Conservation (phyloP, 2,797 vertebrate genomes). For the Alcedo atthis region DNA sequence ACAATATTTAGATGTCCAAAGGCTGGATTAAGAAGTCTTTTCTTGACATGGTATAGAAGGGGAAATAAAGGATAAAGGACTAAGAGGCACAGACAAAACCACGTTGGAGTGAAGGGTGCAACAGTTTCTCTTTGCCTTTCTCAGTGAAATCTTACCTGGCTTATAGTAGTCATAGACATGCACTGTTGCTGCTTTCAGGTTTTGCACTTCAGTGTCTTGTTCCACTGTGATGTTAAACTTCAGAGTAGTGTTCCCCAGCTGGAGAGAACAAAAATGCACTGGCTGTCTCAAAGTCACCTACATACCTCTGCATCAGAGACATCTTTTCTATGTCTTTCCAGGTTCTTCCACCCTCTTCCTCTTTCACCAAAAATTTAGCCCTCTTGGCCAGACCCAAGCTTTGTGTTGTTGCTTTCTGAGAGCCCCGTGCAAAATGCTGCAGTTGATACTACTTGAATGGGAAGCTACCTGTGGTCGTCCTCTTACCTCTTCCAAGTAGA, state of each 20-base stretch:
- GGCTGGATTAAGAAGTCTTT: neutral
- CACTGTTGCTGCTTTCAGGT: slow-evolving; percentile 68
- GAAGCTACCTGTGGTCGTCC: neutral
- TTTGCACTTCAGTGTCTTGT: slow-evolving; percentile 65
- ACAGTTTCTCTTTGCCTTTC: neutral
- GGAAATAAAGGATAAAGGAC: neutral
- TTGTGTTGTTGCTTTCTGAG: neutral
- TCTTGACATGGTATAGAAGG: neutral
- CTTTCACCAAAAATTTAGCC: neutral
- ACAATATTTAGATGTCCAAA: neutral
- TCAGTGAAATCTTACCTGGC: slow-evolving; percentile 53
- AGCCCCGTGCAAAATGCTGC: neutral
- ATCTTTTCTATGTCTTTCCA: neutral
- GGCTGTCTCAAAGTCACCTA: neutral
- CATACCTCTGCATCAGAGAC: neutral
- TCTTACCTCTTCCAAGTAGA: slow-evolving; percentile 70
- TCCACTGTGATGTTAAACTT: slow-evolving; percentile 64
- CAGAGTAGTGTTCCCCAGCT: slow-evolving; percentile 51
- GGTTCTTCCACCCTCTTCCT: neutral
- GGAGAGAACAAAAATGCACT: neutral
- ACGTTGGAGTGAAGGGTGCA: neutral
- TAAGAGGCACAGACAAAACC: neutral
- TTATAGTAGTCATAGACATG: slow-evolving; percentile 75
- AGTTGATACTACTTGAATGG: neutral
- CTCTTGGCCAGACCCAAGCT: neutral